phyloP scores from a whole-genome alignment of 2,888 invertebrate species.

The Stenoptilia bipunctidactyla region DNA sequence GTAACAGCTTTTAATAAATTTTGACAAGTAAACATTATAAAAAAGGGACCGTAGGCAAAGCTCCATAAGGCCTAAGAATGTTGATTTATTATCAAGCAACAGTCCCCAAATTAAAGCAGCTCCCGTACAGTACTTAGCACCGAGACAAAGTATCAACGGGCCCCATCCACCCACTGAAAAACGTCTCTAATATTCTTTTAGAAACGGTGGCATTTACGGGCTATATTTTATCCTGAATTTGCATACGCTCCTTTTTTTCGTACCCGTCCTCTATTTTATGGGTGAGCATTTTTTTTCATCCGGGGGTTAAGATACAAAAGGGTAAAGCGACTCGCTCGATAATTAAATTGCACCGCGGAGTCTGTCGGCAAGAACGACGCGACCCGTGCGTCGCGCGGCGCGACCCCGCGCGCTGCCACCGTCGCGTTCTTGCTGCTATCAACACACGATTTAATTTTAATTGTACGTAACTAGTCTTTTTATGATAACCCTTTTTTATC shows the following conservation, averaged over 20 bases:
- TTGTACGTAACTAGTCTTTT: too few relatives aligned
- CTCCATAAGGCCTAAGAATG: background rate
- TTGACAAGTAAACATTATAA: background rate
- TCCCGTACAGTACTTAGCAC: slow-evolving; percentile 62
- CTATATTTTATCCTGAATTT: slow-evolving; percentile 74
- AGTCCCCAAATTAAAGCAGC: slow-evolving; percentile 61
- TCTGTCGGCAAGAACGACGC: too few relatives aligned
- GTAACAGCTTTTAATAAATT: background rate
- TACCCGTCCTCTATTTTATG: slow-evolving; percentile 71
- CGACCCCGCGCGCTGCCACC: too few relatives aligned
- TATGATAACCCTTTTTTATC: too few relatives aligned
- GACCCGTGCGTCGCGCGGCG: too few relatives aligned
- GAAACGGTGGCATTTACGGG: slow-evolving; percentile 74
- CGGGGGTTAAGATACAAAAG: slow-evolving; percentile 72
- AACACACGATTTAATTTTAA: too few relatives aligned
- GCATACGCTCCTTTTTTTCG: slow-evolving; percentile 72
- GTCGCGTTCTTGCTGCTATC: too few relatives aligned
- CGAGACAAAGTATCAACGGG: slow-evolving; percentile 69
- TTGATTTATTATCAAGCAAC: slow-evolving; percentile 61
- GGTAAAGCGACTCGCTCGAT: slow-evolving; percentile 60
- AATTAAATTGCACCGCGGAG: slow-evolving; percentile 70
- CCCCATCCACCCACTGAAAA: slow-evolving; percentile 71
- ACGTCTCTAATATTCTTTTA: slow-evolving; percentile 74
- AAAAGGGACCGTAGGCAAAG: background rate
- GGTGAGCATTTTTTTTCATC: slow-evolving; percentile 69